Conservation (phyloP, 2,113 vertebrate species). For the Lasiurus cinereus region DNA sequence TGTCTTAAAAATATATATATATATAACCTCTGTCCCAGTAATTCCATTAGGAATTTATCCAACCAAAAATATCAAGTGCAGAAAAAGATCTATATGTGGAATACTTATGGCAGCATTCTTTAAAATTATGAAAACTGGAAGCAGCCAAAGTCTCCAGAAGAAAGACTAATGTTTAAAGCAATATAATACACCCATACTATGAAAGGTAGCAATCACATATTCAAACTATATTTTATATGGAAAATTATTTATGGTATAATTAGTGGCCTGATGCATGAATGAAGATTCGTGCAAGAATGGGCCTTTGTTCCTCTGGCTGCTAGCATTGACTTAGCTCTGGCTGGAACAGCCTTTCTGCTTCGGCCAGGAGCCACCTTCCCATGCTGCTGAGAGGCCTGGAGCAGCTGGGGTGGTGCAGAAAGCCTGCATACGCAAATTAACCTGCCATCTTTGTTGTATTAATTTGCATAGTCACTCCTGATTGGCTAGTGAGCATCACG, state of each 20-base stretch:
- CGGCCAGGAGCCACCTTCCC: too few relatives aligned
- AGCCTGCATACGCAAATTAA: too few relatives aligned
- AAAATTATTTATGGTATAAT: neutral
- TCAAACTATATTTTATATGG: slow-evolving; percentile 32
- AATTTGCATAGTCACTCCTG: too few relatives aligned
- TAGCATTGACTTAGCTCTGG: too few relatives aligned
- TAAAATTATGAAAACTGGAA: slow-evolving; percentile 62
- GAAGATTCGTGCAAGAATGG: too few relatives aligned
- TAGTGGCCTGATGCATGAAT: too few relatives aligned
- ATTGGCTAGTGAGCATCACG: too few relatives aligned
- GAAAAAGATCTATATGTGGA: slow-evolving; percentile 43
- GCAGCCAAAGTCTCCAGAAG: neutral
- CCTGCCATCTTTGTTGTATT: too few relatives aligned
- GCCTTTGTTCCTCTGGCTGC: too few relatives aligned
- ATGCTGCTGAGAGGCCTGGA: too few relatives aligned
- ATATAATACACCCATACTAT: neutral
- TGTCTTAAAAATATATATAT: slow-evolving; percentile 66
- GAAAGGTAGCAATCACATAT: slow-evolving; percentile 11
- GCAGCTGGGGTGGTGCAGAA: too few relatives aligned
- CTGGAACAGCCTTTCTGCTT: too few relatives aligned
- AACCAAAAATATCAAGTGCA: slow-evolving; percentile 61
- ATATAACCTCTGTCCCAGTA: slow-evolving; percentile 62
- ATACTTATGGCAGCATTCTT: slow-evolving; percentile 35
- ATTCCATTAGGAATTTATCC: slow-evolving; percentile 75
- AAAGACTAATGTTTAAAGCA: slow-evolving; percentile 9